Base-by-base conservation (phyloP, 53 echinoderm and acorn worm species). In the Echinarachnius parma region DNA sequence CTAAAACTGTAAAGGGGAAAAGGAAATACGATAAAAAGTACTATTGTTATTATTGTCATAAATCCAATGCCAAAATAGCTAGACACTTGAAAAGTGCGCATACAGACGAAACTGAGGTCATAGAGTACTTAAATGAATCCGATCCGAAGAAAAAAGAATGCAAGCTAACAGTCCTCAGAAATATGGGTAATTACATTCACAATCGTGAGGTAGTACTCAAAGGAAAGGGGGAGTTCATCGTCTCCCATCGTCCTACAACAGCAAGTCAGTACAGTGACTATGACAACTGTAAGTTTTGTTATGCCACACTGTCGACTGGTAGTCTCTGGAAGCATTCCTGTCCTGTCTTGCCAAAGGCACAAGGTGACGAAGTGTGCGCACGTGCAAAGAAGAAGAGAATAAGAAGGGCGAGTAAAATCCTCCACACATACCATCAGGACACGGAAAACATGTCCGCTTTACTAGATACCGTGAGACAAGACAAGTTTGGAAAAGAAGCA, bases 401-500 rank as follows among this genome's bases (percentile, higher is more conserved):
- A 39, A 39, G 39, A 39, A 39, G 13, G 39, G 39, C 39, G 39
- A 39, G 39, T 39, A 39, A 39, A 39, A 13, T 39, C 39, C 39
- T 39, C 7, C 39, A 13, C 39, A 39, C 39, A 39, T 39, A 39
- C 39, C 13, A 7, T 39, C 7, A 39, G 39, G 39, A 39, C 52
- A 50, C 18, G 52, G 11, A 50, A 50, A 19, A 50, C 19, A 50
- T 50, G 52, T 50, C 52, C 9, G 52, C 52, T n/a, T 11, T 50
- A n/a, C 19, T 50, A 50, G 52, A 50, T 20, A n/a, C n/a, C n/a
- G n/a, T n/a, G n/a, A n/a, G n/a, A n/a, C n/a, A n/a, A n/a, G n/a
- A n/a, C n/a, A n/a, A n/a, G 52, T 50, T 4, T 50, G 52, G 52
- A 50, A 8, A 50, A 50, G 16, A 50, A 50, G 52, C 52, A 50